A percentile compares a stretch with the other conserved stretches of the same genome.
These are phyloP conservation scores for Leptopterna dolabrata DNA, from an alignment of 2,888 invertebrate species.

Conservation along the genomic window DNA sequence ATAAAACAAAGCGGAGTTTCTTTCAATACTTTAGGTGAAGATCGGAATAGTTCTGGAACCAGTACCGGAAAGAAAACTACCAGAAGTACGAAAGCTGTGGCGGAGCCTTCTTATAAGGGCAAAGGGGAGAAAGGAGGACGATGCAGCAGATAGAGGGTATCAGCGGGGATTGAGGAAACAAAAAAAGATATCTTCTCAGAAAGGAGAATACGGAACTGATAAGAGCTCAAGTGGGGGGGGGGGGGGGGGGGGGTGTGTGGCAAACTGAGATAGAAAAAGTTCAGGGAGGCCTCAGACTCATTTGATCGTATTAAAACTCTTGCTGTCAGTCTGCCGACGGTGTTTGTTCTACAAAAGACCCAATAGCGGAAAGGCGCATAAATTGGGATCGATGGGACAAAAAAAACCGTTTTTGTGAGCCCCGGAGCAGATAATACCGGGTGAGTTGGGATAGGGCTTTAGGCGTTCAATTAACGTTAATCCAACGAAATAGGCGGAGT, in stretches of 20 bases:
- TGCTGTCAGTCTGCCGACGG: constrained; percentile 4
- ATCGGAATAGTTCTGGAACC: not conserved
- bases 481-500: not conserved
- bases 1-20: no score
- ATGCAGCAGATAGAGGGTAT: constrained; percentile 13
- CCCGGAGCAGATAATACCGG: constrained; percentile 21
- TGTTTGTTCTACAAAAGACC: not conserved
- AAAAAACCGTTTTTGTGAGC: not conserved
- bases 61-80: not conserved
- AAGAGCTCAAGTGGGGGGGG: constrained; percentile 5
- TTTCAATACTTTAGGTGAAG: no score
- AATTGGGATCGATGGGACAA: constrained; percentile 19
- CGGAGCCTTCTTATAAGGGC: not conserved
- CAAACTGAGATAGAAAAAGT: constrained; percentile 30
- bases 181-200: constrained; percentile 26
- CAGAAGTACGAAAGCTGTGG: not conserved
- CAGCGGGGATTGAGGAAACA: not conserved
- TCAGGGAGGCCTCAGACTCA: constrained; percentile 24
- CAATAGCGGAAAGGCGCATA: constrained; percentile 30
- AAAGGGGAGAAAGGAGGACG: not conserved
- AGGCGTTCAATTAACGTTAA: constrained; percentile 38
- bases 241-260: no score
- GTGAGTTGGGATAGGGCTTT: constrained; percentile 34
- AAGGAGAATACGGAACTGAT: constrained; percentile 19
- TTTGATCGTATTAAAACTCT: constrained; percentile 35